Evolutionary conservation across 2,797 vertebrate species (phyloP).

Genomic region (Sebastes itinus): DNA sequence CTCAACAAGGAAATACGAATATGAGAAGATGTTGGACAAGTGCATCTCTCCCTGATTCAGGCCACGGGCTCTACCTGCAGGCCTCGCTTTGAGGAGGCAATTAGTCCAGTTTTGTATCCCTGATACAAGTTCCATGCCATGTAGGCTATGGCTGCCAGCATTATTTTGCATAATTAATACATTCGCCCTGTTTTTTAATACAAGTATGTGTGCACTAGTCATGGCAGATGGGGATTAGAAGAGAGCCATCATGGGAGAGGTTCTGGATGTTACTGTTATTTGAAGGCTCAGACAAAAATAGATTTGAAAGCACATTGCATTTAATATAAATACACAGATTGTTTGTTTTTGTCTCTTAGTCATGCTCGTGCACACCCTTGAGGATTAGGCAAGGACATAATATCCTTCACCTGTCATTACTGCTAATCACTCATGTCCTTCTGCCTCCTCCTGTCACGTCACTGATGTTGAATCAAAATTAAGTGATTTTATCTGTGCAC

Average conservation of each 20-base stretch:
- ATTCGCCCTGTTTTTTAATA: neutral
- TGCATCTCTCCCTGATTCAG: neutral
- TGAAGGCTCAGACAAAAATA: neutral
- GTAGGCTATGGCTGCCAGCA: neutral
- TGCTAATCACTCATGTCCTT: neutral
- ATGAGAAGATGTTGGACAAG: conserved; percentile 12
- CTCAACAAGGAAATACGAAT: conserved; percentile 28
- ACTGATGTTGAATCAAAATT: neutral
- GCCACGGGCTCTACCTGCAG: neutral
- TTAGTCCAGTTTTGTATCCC: neutral
- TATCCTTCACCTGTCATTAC: neutral
- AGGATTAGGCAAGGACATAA: neutral
- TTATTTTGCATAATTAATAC: neutral
- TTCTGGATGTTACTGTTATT: neutral
- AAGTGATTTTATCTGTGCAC: neutral
- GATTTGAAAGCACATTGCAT: neutral
- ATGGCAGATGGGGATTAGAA: neutral
- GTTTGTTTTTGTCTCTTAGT: neutral
- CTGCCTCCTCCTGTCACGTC: neutral
- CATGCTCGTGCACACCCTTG: neutral
- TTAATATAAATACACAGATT: neutral
- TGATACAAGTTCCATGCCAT: neutral
- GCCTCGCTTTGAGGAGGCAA: neutral
- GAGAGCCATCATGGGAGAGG: neutral
- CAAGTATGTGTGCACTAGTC: neutral